A percentile compares a stretch with the other conserved stretches of the same genome.
Conservation (phyloP, 2,797 vertebrate genomes). For the Taenioides sp. region DNA sequence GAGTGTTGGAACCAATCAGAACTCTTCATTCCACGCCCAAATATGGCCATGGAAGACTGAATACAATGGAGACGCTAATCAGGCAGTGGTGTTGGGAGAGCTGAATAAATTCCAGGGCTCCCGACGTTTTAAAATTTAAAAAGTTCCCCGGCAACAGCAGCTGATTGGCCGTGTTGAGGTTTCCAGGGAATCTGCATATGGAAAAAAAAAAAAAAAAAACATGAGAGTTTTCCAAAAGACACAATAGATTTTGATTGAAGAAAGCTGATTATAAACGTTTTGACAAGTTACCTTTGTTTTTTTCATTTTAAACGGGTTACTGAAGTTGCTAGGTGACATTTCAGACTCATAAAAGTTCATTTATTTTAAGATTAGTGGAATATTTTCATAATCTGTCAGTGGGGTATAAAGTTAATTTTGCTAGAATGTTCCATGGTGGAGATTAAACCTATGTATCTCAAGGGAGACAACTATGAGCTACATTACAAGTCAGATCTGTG, state of each 20-base stretch:
- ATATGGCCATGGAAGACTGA: not conserved
- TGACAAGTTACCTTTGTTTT: not conserved
- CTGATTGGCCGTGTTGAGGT: conserved; percentile 19
- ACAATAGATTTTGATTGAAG: conserved; percentile 19
- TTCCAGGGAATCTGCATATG: conserved; percentile 24
- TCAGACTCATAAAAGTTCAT: no score
- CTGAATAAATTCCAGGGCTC: not conserved
- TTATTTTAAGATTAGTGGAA: no score
- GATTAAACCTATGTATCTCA: no score
- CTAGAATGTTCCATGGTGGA: no score
- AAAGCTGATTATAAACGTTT: not conserved
- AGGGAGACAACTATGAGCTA: no score
- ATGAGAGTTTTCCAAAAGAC: conserved; percentile 5
- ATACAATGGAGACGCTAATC: not conserved
- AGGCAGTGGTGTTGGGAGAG: conserved; percentile 2
- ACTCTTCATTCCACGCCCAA: not conserved
- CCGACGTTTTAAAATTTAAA: conserved; percentile 27
- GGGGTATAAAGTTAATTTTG: no score
- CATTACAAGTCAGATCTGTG: no score
- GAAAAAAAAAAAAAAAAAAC: conserved; percentile 1
- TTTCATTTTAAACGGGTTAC: no score
- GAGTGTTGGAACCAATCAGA: conserved; percentile 13
- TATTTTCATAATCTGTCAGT: no score
- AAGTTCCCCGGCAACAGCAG: conserved; percentile 19
- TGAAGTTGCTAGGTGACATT: no score